phyloP scores from a whole-genome alignment of 2,888 invertebrate genomes.

The Polyploca ridens region DNA sequence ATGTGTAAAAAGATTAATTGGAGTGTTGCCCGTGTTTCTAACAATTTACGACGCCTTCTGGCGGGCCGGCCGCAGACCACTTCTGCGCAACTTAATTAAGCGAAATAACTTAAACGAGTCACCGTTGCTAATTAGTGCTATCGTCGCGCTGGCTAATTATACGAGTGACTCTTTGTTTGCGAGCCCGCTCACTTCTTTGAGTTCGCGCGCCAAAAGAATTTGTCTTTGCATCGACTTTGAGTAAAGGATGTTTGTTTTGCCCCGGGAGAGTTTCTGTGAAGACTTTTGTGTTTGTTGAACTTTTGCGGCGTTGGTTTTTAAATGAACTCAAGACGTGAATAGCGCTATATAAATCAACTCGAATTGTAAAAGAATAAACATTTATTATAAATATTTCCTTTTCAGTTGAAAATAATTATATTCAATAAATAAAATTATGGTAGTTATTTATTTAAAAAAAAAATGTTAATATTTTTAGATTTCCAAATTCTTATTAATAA shows the following conservation, averaged over 20 bases:
- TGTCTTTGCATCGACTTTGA: slow-evolving; percentile 80
- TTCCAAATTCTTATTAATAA: too few relatives aligned
- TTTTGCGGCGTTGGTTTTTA: slow-evolving; percentile 49
- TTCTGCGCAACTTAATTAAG: slow-evolving; percentile 83
- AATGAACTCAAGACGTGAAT: slow-evolving; percentile 35
- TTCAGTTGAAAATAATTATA: too few relatives aligned
- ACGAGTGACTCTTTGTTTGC: slow-evolving; percentile 80
- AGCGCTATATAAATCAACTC: slow-evolving; percentile 13
- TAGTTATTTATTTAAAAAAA: too few relatives aligned
- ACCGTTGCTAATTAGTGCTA: slow-evolving; percentile 83
- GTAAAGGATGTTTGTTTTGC: slow-evolving; percentile 77
- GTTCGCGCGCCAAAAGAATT: slow-evolving; percentile 80
- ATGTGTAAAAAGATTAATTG: slow-evolving; percentile 85
- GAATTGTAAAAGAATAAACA: not conserved
- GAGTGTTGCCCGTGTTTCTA: slow-evolving; percentile 79
- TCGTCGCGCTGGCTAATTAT: slow-evolving; percentile 77
- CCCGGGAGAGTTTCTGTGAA: slow-evolving; percentile 57
- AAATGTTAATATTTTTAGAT: too few relatives aligned
- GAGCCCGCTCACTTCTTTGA: slow-evolving; percentile 74
- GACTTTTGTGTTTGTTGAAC: slow-evolving; percentile 61
- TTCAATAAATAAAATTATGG: too few relatives aligned
- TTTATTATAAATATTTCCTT: not conserved
- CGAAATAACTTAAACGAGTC: slow-evolving; percentile 83
- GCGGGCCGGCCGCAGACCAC: slow-evolving; percentile 81
- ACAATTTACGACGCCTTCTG: slow-evolving; percentile 79